These are phyloP conservation scores for Trissoscelio sp. DNA, from an alignment of 2,888 invertebrate genomes.

Conservation along the genomic window DNA sequence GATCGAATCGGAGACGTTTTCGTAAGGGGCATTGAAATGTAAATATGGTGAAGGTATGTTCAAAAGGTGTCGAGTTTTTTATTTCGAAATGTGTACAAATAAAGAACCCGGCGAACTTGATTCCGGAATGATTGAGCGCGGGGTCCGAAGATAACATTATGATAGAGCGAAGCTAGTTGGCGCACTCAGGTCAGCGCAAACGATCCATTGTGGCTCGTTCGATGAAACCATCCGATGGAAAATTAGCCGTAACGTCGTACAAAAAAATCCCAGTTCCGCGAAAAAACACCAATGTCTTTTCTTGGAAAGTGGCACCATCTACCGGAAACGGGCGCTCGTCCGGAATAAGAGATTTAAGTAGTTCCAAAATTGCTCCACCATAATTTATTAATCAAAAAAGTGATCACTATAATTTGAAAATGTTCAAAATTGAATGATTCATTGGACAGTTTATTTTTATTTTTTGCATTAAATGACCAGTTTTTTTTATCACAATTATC, in stretches of 20 bases:
- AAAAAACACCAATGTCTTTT: conserved; percentile 59
- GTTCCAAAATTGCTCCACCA: conserved; percentile 13
- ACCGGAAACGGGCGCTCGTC: conserved; percentile 45
- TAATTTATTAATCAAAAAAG: conserved; percentile 21
- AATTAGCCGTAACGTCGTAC: conserved; percentile 55
- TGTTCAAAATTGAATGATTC: too few relatives aligned
- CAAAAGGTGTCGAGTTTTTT: conserved; percentile 15
- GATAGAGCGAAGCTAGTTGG: conserved; percentile 8
- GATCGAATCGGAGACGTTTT: conserved; percentile 27
- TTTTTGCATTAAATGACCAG: too few relatives aligned
- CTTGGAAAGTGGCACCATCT: conserved; percentile 53
- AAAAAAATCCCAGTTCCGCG: conserved; percentile 50
- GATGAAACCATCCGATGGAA: conserved; percentile 62
- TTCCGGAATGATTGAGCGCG: conserved; percentile 21
- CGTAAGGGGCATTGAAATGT: conserved; percentile 34
- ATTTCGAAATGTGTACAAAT: conserved; percentile 21
- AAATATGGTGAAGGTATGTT: conserved; percentile 31
- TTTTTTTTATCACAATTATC: too few relatives aligned
- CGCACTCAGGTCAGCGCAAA: conserved; percentile 46
- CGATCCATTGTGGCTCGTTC: conserved; percentile 51
- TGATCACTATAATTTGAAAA: too few relatives aligned
- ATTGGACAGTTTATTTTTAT: too few relatives aligned
- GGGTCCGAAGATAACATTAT: neutral
- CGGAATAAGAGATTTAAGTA: conserved; percentile 24
- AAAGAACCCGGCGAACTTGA: conserved; percentile 31